Base-by-base conservation (phyloP, 2,888 invertebrate species). In the Apamea sordens region DNA sequence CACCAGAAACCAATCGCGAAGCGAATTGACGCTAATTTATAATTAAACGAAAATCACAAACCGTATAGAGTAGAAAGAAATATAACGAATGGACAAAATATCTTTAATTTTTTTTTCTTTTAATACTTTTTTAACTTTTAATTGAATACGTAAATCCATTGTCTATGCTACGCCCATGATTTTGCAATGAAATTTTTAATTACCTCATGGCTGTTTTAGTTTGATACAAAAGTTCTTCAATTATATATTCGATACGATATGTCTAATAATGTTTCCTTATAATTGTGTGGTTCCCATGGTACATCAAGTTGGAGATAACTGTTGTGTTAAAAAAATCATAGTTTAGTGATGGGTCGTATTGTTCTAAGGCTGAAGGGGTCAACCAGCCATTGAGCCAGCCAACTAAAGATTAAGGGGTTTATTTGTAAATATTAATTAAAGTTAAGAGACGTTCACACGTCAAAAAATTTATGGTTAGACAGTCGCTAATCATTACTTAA, bases 241-340 rank as follows among this genome's bases (percentile, higher is more conserved):
- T 91, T 90, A 90, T 53, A 13, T 87, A 90, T 91, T 91, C 90
- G 90, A 67, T 88, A 90, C 89, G 88, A 83, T 80, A 77, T 85
- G 75, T 84, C 78, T 84, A 79, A 79, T 82, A 83, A 88, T 78
- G 65, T 83, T 86, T 86, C 53, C 28, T 87, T 13, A 70, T 69
- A 73, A 65, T 73, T 73, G 44, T 81, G 65, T 78, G 73, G 84
- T 87, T 88, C 89, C 86, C 88, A 88, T 84, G 89, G 70, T 79
- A 61, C 59, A 59, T 80, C 77, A 77, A 78, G 74, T 72, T 59
- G 2, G 2, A 65, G 2, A 76, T 85, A 86, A 86, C 86, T 84
- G 85, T 83, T 68, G 6, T 83, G 61, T 77, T 71, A 77, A 82
- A 82, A 81, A 70, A 82, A 28, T 6, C 44, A 64, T 6, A 41